phyloP scores from a whole-genome alignment of 2,888 invertebrate species.

The Stenurella melanura region DNA sequence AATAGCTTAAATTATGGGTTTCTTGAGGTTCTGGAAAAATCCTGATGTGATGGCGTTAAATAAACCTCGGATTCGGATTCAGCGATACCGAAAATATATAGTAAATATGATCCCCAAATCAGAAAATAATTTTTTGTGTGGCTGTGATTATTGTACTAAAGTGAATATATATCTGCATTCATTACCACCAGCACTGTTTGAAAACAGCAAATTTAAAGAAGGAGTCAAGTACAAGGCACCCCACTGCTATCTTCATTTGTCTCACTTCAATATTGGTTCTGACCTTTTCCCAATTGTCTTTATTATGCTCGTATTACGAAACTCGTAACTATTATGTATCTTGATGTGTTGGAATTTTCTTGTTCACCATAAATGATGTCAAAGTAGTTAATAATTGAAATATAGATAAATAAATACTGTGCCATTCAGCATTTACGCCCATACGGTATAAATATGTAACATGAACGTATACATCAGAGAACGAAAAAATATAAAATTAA shows the following conservation, averaged over 20 bases:
- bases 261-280: background rate
- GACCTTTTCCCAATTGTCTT: background rate
- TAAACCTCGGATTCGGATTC: too few relatives aligned
- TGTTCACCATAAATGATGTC: background rate
- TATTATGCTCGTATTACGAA: background rate
- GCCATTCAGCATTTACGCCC: background rate
- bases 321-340: background rate
- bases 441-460: constrained; percentile 18
- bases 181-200: too few relatives aligned
- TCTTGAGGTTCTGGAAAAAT: too few relatives aligned
- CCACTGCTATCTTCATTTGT: background rate
- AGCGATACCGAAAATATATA: too few relatives aligned
- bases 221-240: background rate
- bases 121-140: too few relatives aligned
- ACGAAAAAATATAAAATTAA: constrained; percentile 41
- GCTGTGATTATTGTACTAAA: too few relatives aligned
- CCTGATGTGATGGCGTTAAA: too few relatives aligned
- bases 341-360: constrained; percentile 6
- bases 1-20: too few relatives aligned
- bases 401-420: background rate
- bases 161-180: too few relatives aligned
- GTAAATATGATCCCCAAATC: too few relatives aligned
- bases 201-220: background rate
- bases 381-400: constrained; percentile 20
- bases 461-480: background rate